A percentile compares a stretch with the other conserved stretches of the same genome.
Evolutionary conservation across 1,140 invertebrate species (phyloP).

Genomic region (Eufriesea mexicana): DNA sequence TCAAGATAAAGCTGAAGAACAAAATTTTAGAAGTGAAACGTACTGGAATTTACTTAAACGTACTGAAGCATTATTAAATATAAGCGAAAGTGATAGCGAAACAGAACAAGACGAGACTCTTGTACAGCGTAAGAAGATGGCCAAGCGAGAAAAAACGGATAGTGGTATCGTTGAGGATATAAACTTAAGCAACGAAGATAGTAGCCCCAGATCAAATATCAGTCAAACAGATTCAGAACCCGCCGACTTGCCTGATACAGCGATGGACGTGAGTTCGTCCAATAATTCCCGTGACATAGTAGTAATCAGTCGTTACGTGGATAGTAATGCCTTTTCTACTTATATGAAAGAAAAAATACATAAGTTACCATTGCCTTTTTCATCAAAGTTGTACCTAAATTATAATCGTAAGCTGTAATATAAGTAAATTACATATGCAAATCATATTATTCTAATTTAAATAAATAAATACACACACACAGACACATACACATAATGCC

Average conservation of each 20-base stretch:
- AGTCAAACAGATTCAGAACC: slow-evolving; percentile 47
- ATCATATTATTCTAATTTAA: slow-evolving; percentile 54
- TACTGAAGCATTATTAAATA: slow-evolving; percentile 23
- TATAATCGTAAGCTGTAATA: slow-evolving; percentile 80
- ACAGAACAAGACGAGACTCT: slow-evolving; percentile 50
- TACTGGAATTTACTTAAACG: slow-evolving; percentile 33
- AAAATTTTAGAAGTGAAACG: background rate
- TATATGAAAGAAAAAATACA: slow-evolving; percentile 83
- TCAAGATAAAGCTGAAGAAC: background rate
- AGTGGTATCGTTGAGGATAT: slow-evolving; percentile 61
- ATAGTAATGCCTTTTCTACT: slow-evolving; percentile 66
- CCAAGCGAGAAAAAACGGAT: slow-evolving; percentile 83
- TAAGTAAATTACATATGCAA: slow-evolving; percentile 42
- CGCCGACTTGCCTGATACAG: slow-evolving; percentile 23
- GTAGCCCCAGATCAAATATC: slow-evolving; percentile 53
- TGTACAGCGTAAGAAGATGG: slow-evolving; percentile 65
- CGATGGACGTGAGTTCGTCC: slow-evolving; percentile 46
- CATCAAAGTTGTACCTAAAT: slow-evolving; percentile 84
- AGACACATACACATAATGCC: slow-evolving; percentile 29
- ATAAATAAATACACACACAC: slow-evolving; percentile 39
- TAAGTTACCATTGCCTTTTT: slow-evolving; percentile 82
- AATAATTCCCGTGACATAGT: background rate
- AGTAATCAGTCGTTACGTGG: slow-evolving; percentile 56
- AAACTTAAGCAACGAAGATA: slow-evolving; percentile 58
- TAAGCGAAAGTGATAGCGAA: slow-evolving; percentile 64